Evolutionary conservation across 2,113 vertebrate species (phyloP), one percentile per base, ranked within the genome.

Genomic region (Triplophysa siluroides): DNA sequence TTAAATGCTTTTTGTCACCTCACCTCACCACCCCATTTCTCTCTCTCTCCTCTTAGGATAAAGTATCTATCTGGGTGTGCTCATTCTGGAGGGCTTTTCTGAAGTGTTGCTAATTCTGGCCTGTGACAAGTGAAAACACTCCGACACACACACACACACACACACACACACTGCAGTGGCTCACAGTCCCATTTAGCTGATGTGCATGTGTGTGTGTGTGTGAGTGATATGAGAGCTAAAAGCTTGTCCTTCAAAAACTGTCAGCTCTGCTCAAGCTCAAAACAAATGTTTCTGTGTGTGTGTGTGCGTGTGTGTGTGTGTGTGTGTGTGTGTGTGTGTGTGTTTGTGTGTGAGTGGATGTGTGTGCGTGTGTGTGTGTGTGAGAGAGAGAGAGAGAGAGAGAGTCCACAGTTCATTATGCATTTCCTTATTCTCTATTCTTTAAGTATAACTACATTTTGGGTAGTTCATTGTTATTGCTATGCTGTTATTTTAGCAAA

Each of bases 201-300:
- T 86, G 52, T 70, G 65, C 23, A 33, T 65, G 61, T 63, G n/a
- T 62, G n/a, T 81, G 78, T 70, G 76, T 73, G 26, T 29, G 26
- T 29, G 26, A 65, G 84, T 82, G 81, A 87, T 86, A 83, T 78
- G 52, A 77, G 67, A 83, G 77, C 79, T 85, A 85, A 86, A 86
- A 87, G 83, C 83, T 60, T 80, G 83, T 78, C 82, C 81, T 87
- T 84, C 73, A 82, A 82, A 85, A 86, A 69, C 67, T 80, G 78
- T 83, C 84, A 80, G 47, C 67, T 70, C 73, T 41, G 62, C 79
- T 69, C 70, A 69, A 56, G 60, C 78, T 81, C 74, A 80, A 84
- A 81, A 78, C 77, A 68, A 69, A 72, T 52, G 67, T 72, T 50
- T 79, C 23, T 45, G 65, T 67, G 65, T 67, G 65, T 67, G 33